phyloP scores from a whole-genome alignment of 2,797 vertebrate genomes.

The Helicolenus hilgendorfi region DNA sequence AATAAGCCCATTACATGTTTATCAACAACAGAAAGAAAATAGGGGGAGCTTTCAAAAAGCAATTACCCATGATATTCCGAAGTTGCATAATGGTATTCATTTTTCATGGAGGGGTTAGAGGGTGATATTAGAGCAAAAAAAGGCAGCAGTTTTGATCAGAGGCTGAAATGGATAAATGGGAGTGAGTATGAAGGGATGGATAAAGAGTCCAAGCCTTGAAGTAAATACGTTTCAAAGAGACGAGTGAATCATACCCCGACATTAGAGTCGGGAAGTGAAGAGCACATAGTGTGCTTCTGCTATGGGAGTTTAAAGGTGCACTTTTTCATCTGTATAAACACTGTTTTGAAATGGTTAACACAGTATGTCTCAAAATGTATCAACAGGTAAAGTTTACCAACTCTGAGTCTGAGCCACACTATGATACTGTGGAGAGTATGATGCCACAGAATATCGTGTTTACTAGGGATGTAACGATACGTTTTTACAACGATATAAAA shows the following conservation, averaged over 20 bases:
- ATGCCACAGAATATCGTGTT: background rate
- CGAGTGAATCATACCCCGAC: constrained; percentile 42
- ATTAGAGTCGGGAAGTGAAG: constrained; percentile 21
- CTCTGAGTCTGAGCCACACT: background rate
- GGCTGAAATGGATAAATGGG: constrained; percentile 66
- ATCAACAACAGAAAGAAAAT: constrained; percentile 72
- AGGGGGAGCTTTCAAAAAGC: constrained; percentile 68
- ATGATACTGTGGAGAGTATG: background rate
- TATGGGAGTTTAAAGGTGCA: constrained; percentile 3
- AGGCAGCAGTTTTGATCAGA: constrained; percentile 72
- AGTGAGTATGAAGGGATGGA: constrained; percentile 60
- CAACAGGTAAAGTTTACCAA: background rate
- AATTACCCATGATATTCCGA: constrained; percentile 73
- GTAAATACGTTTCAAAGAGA: constrained; percentile 76
- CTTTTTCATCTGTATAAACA: constrained; percentile 18
- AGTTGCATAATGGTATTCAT: constrained; percentile 69
- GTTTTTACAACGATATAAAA: no score
- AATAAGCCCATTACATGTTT: constrained; percentile 77
- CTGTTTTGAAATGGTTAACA: constrained; percentile 25
- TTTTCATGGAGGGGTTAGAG: constrained; percentile 59
- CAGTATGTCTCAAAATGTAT: background rate
- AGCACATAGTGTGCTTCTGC: constrained; percentile 4
- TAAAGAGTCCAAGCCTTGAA: constrained; percentile 71
- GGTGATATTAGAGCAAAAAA: constrained; percentile 64
- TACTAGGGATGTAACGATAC: no score